These are phyloP conservation scores for Caenorhabditis briggsae DNA, from an alignment of 1,140 invertebrate species.

Conservation along the genomic window DNA sequence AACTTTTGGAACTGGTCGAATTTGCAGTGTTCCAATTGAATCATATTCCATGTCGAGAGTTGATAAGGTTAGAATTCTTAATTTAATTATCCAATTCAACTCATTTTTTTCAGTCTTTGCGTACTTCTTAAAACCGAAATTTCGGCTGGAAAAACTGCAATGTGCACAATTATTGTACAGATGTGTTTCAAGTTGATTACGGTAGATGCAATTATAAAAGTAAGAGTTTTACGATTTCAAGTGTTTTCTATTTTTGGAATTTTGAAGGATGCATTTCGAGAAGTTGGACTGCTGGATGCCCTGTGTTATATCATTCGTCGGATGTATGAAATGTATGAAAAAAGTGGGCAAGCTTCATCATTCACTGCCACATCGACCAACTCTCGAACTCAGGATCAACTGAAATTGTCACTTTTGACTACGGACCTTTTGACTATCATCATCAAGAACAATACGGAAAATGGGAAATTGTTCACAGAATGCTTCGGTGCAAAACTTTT, in stretches of 20 bases:
- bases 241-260: background rate
- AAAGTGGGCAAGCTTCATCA: conserved; percentile 34
- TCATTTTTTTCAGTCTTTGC: conserved; percentile 82
- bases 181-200: conserved; percentile 79
- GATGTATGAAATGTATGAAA: conserved; percentile 54
- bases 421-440: conserved; percentile 89
- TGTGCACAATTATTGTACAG: conserved; percentile 82
- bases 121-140: conserved; percentile 87
- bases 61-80: background rate
- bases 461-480: conserved; percentile 81
- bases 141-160: conserved; percentile 74
- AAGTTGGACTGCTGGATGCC: conserved; percentile 96
- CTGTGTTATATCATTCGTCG: conserved; percentile 80
- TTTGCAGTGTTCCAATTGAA: conserved; percentile 96
- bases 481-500: conserved; percentile 44
- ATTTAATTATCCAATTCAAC: background rate
- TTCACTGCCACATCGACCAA: conserved; percentile 51
- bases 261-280: conserved; percentile 94
- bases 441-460: conserved; percentile 86
- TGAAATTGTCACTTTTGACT: conserved; percentile 86
- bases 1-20: conserved; percentile 94
- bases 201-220: conserved; percentile 84
- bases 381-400: conserved; percentile 76
- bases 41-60: conserved; percentile 92
- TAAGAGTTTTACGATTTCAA: background rate